These are phyloP conservation scores for Laticauda colubrina DNA, from an alignment of 2,113 vertebrate genomes.

Conservation along the genomic window DNA sequence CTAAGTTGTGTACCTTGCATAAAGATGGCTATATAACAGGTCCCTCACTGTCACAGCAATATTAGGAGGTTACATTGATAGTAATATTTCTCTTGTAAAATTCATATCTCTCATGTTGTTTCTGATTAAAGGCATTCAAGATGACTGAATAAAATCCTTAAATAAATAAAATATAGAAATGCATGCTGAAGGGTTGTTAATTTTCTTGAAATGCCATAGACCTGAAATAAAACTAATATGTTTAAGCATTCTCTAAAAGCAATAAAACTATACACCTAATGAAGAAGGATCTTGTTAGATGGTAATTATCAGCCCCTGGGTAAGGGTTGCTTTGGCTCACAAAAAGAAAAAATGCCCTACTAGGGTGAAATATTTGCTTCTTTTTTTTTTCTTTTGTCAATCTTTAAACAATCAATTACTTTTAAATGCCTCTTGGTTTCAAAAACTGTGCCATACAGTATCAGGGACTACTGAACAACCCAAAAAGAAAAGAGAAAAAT, in stretches of 20 bases:
- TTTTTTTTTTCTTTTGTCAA: neutral
- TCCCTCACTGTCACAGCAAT: neutral
- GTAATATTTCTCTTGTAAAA: conserved; percentile 2
- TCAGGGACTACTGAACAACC: neutral
- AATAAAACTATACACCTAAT: neutral
- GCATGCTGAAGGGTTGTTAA: neutral
- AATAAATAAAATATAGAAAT: neutral
- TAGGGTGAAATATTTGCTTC: neutral
- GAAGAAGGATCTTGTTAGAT: neutral
- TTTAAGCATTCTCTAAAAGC: neutral
- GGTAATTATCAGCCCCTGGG: neutral
- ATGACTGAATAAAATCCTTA: neutral
- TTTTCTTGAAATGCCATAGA: neutral
- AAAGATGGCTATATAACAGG: neutral
- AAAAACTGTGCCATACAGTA: neutral
- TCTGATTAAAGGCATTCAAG: neutral
- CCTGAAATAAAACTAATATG: neutral
- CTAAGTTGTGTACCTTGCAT: neutral
- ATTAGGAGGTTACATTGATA: conserved; percentile 17
- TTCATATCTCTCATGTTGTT: neutral
- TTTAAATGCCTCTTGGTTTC: neutral
- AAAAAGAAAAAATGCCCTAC: neutral
- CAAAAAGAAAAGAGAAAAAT: neutral
- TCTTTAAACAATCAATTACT: neutral
- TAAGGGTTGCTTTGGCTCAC: neutral